Evolutionary conservation across 2,113 vertebrate species (phyloP), one percentile per base, ranked within the genome.

Genomic region (Stercorarius parasiticus): DNA sequence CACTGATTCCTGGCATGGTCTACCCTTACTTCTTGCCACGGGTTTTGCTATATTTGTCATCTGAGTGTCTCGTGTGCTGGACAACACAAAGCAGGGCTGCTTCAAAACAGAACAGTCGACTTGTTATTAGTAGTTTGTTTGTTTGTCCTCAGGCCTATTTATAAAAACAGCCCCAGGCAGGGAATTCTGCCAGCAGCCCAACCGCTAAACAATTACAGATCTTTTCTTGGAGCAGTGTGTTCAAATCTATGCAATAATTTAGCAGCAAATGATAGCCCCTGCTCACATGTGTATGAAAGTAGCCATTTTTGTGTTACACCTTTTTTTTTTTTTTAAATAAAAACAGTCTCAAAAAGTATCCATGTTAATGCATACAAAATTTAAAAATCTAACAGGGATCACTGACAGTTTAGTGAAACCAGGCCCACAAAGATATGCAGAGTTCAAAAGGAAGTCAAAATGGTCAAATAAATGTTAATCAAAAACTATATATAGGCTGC

Each of bases 101-200:
- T 86, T 89, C 87, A 77, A 94, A 95, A 89, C 74, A 95, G 82
- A 94, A 92, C 30, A 94, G 88, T 87, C 0, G 0, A 89, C 82
- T 96, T 83, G 80, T 96, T 97, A 94, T 96, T 96, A 96, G 92
- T 97, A 91, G 86, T 91, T 86, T 96, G 96, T 97, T 97, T 97
- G 95, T 98, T 97, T 97, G 96, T 96, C 96, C 96, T 96, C 91
- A 38, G 77, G 93, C 94, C 96, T 97, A 95, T 96, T 97, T 97
- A 95, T 96, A 97, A 95, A 94, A 96, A 93, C 93, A 96, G 93
- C 80, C 84, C 52, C 78, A 87, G 94, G 95, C 93, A 94, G 89
- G 91, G 95, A 96, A 92, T 95, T 93, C 56, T 89, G 97, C 96
- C 97, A 97, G 95, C 67, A 91, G 74, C 77, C 76, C 92, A 94